These are phyloP conservation scores for Irena cyanogastra DNA, from an alignment of 2,113 vertebrate species.

Conservation along the genomic window DNA sequence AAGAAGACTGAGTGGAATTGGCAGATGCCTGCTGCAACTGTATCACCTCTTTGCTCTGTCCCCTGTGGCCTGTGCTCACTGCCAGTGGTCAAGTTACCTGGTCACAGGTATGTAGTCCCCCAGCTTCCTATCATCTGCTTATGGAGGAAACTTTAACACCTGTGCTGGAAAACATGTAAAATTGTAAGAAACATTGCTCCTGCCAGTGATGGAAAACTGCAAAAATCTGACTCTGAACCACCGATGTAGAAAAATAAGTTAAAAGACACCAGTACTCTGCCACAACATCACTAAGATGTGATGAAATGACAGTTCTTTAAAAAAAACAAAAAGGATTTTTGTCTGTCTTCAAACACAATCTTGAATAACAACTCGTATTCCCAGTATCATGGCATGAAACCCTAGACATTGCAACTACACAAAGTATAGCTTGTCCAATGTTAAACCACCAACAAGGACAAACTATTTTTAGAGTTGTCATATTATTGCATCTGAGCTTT, in stretches of 20 bases:
- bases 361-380: neutral
- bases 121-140: neutral
- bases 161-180: neutral
- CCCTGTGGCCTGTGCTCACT: neutral
- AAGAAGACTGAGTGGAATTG: neutral
- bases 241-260: neutral
- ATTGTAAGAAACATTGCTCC: neutral
- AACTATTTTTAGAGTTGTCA: constrained; percentile 74
- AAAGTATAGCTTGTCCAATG: constrained; percentile 37
- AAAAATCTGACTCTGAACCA: neutral
- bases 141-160: neutral
- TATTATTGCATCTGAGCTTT: constrained; percentile 62
- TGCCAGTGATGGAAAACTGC: neutral
- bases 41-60: neutral
- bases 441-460: constrained; percentile 61
- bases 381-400: neutral
- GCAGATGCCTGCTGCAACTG: neutral
- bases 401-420: constrained; percentile 13
- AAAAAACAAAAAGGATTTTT: neutral
- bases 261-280: neutral
- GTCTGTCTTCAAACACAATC: neutral
- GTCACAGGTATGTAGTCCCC: neutral
- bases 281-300: neutral
- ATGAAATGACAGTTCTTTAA: neutral
- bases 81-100: neutral